Evolutionary conservation across 1,140 invertebrate genomes (phyloP).

Genomic region (Aleiodes sp.): DNA sequence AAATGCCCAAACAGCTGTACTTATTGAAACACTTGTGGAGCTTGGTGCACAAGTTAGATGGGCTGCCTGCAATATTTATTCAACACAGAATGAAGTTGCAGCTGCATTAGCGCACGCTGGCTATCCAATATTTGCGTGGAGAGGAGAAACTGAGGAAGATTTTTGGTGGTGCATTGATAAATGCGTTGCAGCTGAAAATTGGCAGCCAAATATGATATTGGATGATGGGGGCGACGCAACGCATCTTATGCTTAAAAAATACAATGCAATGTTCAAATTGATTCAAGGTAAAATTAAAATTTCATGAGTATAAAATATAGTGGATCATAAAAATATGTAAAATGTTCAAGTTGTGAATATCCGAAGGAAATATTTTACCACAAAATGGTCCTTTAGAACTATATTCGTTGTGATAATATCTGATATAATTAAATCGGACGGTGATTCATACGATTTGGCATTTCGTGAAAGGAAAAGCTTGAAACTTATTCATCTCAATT

Average conservation of each 20-base stretch:
- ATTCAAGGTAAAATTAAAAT: conserved; percentile 79
- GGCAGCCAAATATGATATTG: conserved; percentile 99
- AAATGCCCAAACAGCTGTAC: conserved; percentile 96
- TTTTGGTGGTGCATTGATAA: conserved; percentile 99
- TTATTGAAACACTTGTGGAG: conserved; percentile 92
- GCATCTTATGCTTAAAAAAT: conserved; percentile 96
- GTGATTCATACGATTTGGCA: too few species aligned
- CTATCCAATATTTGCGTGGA: conserved; percentile 93
- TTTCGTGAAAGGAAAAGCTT: too few species aligned
- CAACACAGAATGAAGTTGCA: conserved; percentile 97
- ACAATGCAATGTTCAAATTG: conserved; percentile 93
- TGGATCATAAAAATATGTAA: too few species aligned
- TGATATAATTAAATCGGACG: too few species aligned
- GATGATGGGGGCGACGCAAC: conserved; percentile 98
- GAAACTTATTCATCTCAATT: too few species aligned
- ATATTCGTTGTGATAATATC: too few species aligned
- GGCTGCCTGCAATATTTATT: conserved; percentile 98
- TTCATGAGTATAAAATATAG: too few species aligned
- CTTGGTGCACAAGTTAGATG: conserved; percentile 92
- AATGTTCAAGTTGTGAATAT: too few species aligned
- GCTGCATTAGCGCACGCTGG: conserved; percentile 93
- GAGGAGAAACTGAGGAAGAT: conserved; percentile 95
- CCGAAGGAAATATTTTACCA: too few species aligned
- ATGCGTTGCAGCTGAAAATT: conserved; percentile 89
- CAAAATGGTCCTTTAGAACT: too few species aligned